Percentiles rank a stretch among this genome's conserved stretches.
Evolutionary conservation across 2,888 invertebrate species (phyloP).

Genomic region (Theretra japonica): DNA sequence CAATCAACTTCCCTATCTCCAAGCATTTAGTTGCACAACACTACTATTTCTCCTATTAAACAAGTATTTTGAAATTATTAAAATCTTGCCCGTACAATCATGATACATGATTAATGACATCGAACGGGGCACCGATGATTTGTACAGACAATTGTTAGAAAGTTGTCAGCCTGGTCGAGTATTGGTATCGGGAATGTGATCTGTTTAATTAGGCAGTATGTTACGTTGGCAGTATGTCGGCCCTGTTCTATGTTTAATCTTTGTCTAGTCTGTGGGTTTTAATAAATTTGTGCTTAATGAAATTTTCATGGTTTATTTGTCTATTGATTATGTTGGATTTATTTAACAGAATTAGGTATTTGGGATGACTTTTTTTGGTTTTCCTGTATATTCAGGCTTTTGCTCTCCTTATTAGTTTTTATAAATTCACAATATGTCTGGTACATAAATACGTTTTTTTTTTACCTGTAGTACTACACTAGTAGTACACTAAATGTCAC

Average conservation of each 20-base stretch:
- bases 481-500: too few species aligned
- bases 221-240: neutral
- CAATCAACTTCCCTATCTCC: neutral
- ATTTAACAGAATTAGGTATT: neutral
- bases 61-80: constrained; percentile 1
- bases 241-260: neutral
- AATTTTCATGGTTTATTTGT: neutral
- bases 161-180: constrained; percentile 17
- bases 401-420: too few species aligned
- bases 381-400: too few species aligned
- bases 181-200: constrained; percentile 23
- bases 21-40: neutral
- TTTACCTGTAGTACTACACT: too few species aligned
- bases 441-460: too few species aligned
- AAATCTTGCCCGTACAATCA: neutral
- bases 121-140: constrained; percentile 11
- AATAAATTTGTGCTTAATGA: neutral
- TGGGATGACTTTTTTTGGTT: neutral
- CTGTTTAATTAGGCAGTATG: constrained; percentile 17
- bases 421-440: too few species aligned
- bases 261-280: neutral
- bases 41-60: neutral
- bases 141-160: constrained; percentile 26
- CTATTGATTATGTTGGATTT: neutral
- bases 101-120: constrained; percentile 22